These are phyloP conservation scores for Siderastrea radians DNA, from an alignment of 92 coral and sea anemone genomes.

Conservation along the genomic window DNA sequence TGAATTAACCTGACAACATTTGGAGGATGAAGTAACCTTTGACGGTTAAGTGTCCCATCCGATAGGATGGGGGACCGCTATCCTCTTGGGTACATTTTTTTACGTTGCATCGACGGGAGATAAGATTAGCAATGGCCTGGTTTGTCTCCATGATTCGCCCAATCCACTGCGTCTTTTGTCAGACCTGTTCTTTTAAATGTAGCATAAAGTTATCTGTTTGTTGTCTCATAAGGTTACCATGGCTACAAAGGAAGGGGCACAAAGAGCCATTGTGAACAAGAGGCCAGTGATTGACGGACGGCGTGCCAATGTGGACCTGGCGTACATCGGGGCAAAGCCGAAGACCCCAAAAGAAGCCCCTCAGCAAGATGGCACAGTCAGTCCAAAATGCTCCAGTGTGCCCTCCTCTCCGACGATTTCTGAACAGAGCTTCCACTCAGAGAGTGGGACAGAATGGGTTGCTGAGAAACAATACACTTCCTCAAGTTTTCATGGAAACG, in stretches of 20 bases:
- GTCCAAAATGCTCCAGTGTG: not conserved
- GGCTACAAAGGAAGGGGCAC: slow-evolving; percentile 88
- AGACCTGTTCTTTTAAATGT: not conserved
- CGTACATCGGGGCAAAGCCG: slow-evolving; percentile 95
- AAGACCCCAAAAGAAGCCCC: slow-evolving; percentile 56
- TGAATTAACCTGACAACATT: too few relatives aligned
- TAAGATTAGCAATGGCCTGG: not conserved
- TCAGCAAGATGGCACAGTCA: slow-evolving; percentile 14
- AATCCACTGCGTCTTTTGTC: not conserved
- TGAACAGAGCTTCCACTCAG: not conserved
- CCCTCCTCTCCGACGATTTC: slow-evolving; percentile 28
- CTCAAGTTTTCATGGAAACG: not conserved
- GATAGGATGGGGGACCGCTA: not conserved
- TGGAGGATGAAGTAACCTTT: too few relatives aligned
- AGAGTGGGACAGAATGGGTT: slow-evolving; percentile 12
- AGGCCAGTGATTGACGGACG: slow-evolving; percentile 95
- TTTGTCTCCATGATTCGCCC: not conserved
- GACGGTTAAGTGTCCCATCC: not conserved
- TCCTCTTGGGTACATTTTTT: too few relatives aligned
- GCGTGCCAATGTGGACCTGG: slow-evolving; percentile 93
- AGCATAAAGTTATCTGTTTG: not conserved
- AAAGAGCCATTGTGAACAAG: slow-evolving; percentile 89
- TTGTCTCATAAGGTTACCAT: slow-evolving; percentile 65
- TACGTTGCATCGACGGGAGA: not conserved
- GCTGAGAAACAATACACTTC: not conserved